Evolutionary conservation across 2,797 vertebrate species (phyloP).

Genomic region (Siniperca obscura): DNA sequence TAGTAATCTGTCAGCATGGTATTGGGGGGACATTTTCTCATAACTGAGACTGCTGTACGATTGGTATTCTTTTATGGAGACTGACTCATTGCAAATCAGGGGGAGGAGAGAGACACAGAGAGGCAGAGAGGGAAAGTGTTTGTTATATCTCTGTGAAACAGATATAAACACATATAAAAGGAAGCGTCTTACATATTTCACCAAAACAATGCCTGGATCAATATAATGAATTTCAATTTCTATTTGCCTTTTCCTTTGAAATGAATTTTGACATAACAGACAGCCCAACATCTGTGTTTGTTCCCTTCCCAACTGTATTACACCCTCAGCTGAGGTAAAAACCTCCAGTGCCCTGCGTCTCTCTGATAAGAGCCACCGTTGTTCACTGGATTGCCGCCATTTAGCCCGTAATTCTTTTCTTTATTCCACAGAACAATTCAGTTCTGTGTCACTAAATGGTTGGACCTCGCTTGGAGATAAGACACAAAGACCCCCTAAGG

Average conservation of each 20-base stretch:
- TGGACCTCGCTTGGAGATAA: slow-evolving; percentile 54
- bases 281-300: slow-evolving; percentile 51
- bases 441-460: slow-evolving; percentile 57
- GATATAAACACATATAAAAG: slow-evolving; percentile 27
- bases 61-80: slow-evolving; percentile 36
- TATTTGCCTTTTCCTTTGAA: slow-evolving; percentile 28
- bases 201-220: slow-evolving; percentile 49
- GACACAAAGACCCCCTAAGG: slow-evolving; percentile 59
- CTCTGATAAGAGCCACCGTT: slow-evolving; percentile 61
- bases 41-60: slow-evolving; percentile 27
- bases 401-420: slow-evolving; percentile 57
- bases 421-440: slow-evolving; percentile 61
- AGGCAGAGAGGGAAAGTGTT: not conserved
- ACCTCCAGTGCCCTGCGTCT: slow-evolving; percentile 43
- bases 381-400: slow-evolving; percentile 47
- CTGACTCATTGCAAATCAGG: slow-evolving; percentile 32
- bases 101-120: slow-evolving; percentile 14
- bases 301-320: slow-evolving; percentile 24
- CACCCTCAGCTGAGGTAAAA: slow-evolving; percentile 44
- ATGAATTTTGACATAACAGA: slow-evolving; percentile 34
- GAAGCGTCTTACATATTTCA: slow-evolving; percentile 13
- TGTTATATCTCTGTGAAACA: slow-evolving; percentile 44
- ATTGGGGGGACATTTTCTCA: slow-evolving; percentile 54
- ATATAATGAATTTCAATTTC: slow-evolving; percentile 31
- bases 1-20: slow-evolving; percentile 62